Percentiles rank a stretch among this genome's conserved stretches.
These are phyloP conservation scores for Amphiprion percula DNA, from an alignment of 2,113 vertebrate genomes.

Conservation along the genomic window DNA sequence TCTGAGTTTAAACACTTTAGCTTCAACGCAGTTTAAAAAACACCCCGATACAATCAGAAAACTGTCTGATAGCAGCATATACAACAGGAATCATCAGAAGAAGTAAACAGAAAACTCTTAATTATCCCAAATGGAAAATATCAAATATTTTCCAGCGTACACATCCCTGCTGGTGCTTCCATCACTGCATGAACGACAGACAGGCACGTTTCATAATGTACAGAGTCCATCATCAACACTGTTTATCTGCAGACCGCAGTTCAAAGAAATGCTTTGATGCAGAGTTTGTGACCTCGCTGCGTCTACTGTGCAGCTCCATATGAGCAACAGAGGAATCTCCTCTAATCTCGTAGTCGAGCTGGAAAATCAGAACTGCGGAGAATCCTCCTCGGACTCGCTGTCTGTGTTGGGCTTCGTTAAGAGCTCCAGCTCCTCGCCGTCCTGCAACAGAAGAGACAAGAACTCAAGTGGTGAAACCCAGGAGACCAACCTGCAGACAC, in stretches of 20 bases:
- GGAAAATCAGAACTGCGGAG: conserved; percentile 71
- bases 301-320: not conserved
- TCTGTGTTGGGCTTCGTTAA: conserved; percentile 90
- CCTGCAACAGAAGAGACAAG: conserved; percentile 79
- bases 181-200: conserved; percentile 18
- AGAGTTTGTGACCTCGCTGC: not conserved
- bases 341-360: not conserved
- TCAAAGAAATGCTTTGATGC: conserved; percentile 8
- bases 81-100: conserved; percentile 17
- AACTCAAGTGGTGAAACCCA: not conserved
- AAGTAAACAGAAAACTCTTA: not conserved
- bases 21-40: not conserved
- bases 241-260: not conserved
- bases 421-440: conserved; percentile 95
- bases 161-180: not conserved
- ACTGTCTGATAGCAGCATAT: not conserved
- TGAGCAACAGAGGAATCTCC: not conserved
- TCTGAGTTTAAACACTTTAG: not conserved
- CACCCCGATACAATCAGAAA: not conserved
- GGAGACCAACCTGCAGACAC: not conserved
- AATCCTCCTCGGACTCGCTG: conserved; percentile 92
- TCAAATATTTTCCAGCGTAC: not conserved
- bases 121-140: not conserved
- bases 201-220: conserved; percentile 56
- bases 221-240: conserved; percentile 2